Evolutionary conservation across 2,888 invertebrate genomes (phyloP).

Genomic region (Andrena hattorfiana): DNA sequence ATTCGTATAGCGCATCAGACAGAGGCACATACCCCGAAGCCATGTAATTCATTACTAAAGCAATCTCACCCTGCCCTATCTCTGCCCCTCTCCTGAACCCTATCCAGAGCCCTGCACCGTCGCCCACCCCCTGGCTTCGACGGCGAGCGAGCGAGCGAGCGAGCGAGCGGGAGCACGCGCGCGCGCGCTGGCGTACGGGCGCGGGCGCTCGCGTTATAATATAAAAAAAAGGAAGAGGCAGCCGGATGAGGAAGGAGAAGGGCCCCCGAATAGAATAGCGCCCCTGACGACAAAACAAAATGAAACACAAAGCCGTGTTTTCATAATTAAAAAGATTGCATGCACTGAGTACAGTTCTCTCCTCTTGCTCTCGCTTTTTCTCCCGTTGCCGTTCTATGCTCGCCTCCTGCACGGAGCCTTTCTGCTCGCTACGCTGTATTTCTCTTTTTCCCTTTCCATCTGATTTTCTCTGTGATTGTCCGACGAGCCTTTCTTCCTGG

Average conservation of each 20-base stretch:
- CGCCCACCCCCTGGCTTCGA: constrained; percentile 54
- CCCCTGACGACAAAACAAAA: constrained; percentile 84
- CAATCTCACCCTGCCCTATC: constrained; percentile 78
- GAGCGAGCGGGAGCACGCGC: constrained; percentile 43
- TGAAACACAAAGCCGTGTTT: constrained; percentile 85
- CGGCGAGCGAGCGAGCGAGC: constrained; percentile 63
- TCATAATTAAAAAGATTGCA: constrained; percentile 85
- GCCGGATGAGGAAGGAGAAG: constrained; percentile 65
- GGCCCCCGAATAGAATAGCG: constrained; percentile 83
- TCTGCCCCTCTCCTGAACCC: constrained; percentile 66
- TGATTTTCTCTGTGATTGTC: constrained; percentile 65
- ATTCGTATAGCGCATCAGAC: constrained; percentile 76
- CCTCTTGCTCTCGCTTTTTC: constrained; percentile 66
- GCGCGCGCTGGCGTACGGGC: constrained; percentile 64
- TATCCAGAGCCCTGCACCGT: constrained; percentile 44
- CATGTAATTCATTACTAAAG: constrained; percentile 84
- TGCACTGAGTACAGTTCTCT: constrained; percentile 78
- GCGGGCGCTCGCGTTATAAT: constrained; percentile 78
- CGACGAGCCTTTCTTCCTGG: constrained; percentile 61
- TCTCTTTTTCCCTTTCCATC: constrained; percentile 65
- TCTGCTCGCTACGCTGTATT: constrained; percentile 64
- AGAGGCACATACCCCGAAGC: constrained; percentile 82
- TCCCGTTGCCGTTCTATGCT: constrained; percentile 58
- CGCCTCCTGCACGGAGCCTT: constrained; percentile 60
- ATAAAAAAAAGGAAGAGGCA: constrained; percentile 81